Percentiles rank a stretch among this genome's conserved stretches.
These are phyloP conservation scores for Sebastes oblongus DNA, from an alignment of 2,797 vertebrate species.

Conservation along the genomic window DNA sequence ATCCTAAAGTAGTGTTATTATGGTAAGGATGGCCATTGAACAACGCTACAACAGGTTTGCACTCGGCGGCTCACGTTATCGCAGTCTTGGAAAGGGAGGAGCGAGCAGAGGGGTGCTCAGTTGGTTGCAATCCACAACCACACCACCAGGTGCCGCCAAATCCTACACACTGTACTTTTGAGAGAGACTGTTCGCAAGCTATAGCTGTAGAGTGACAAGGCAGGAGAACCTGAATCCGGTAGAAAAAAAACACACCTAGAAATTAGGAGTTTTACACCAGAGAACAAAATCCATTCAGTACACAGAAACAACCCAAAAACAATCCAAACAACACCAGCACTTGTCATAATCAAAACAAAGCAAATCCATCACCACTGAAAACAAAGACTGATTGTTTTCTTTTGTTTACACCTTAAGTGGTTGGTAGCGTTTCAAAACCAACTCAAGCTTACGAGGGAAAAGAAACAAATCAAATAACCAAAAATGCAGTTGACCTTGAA, in stretches of 20 bases:
- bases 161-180: background rate
- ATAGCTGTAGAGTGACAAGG: constrained; percentile 68
- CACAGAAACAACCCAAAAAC: constrained; percentile 89
- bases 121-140: background rate
- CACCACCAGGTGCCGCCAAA: background rate
- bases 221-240: constrained; percentile 94
- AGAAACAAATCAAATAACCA: constrained; percentile 77
- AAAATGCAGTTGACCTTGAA: constrained; percentile 80
- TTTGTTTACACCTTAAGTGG: constrained; percentile 68
- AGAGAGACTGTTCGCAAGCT: background rate
- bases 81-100: background rate
- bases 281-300: constrained; percentile 88
- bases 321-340: constrained; percentile 91
- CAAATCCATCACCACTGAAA: constrained; percentile 88
- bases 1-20: background rate
- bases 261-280: constrained; percentile 87
- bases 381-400: constrained; percentile 80
- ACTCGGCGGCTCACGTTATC: background rate
- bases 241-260: constrained; percentile 83
- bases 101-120: accelerated
- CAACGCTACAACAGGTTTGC: background rate
- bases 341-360: constrained; percentile 83
- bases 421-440: constrained; percentile 71
- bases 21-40: background rate
- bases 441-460: constrained; percentile 69